Percentiles rank a stretch among this genome's conserved stretches.
phyloP scores from a whole-genome alignment of 2,888 invertebrate genomes.

The Exephanes ischioxanthus region DNA sequence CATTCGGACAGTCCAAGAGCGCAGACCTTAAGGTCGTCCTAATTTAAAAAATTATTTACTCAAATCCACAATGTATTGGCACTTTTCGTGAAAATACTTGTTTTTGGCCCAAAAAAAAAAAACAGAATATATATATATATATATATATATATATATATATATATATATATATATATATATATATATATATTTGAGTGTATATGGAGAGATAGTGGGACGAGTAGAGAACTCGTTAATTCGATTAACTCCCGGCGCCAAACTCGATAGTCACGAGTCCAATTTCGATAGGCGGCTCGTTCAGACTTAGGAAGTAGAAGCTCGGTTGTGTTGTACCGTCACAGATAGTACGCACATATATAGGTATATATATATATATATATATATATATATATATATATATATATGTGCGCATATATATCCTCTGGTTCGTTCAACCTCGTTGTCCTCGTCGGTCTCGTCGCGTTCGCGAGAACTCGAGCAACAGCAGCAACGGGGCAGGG shows the following conservation, averaged over 20 bases:
- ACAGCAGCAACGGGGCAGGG: conserved; percentile 30
- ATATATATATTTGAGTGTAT: conserved; percentile 18
- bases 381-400: conserved; percentile 32
- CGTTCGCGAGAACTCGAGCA: conserved; percentile 38
- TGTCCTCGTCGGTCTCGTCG: conserved; percentile 56
- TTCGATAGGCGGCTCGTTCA: conserved; percentile 64
- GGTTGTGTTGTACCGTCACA: conserved; percentile 35
- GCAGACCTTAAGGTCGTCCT: no score
- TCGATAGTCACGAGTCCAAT: conserved; percentile 70
- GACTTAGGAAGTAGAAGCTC: conserved; percentile 60
- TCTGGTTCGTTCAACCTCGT: conserved; percentile 49
- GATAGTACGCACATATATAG: conserved; percentile 15
- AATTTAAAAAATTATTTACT: neutral
- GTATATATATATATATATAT: conserved; percentile 21
- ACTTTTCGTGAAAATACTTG: no score
- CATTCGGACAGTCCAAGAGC: no score
- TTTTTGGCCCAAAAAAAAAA: no score
- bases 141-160: conserved; percentile 11
- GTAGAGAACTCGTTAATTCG: conserved; percentile 66
- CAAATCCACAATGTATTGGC: no score
- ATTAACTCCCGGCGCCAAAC: conserved; percentile 70
- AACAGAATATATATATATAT: no score
- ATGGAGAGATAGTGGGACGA: conserved; percentile 23
- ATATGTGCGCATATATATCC: conserved; percentile 27
- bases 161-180: conserved; percentile 16